Evolutionary conservation across 1,140 invertebrate genomes (phyloP), one percentile per base, ranked within the genome.

Genomic region (Gonioctena quinquepunctata): DNA sequence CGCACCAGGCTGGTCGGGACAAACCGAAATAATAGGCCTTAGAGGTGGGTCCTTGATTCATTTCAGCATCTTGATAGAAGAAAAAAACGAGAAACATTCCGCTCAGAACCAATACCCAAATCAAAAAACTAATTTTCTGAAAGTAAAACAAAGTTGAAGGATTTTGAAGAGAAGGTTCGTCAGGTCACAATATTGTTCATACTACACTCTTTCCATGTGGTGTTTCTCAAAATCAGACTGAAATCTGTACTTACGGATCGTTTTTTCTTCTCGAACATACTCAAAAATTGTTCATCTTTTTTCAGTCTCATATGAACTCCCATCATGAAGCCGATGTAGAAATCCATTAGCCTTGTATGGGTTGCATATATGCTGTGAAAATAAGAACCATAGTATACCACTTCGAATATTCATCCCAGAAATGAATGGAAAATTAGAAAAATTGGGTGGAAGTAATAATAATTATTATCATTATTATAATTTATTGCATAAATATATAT

Each of bases 291-390:
- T 21, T 65, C 21, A 23, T 42, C 16, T 21, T 26, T 49, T 16
- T 63, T 68, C 21, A 57, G 33, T 49, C 66, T 68, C 69, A 74
- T 71, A 21, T 52, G 71, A 4, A 74, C 52, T 25, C 69, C 72
- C 66, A 74, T 52, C 62, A 54, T 66, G 16, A 70, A 57, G 7
- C 72, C 72, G 48, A 74, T 70, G 66, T 70, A 74, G 26, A 70
- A 74, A n/a, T 48, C 52, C 18, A 18, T 68, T n/a, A 71, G 42
- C 23, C 69, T 68, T 3, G 23, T 11, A 61, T 74, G 72, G 11
- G 69, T 68, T 21, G 68, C 69, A 54, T 23, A 68, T 4, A 1
- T 7, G 57, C 72, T 74, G 26, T 61, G 65, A 74, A 18, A 8
- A 42, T 1, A 60, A 13, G 2, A 1, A 25, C 8, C n/a, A n/a